These are phyloP conservation scores for Lepilemur septentrionalis DNA, from an alignment of 2,797 vertebrate genomes.

Conservation along the genomic window DNA sequence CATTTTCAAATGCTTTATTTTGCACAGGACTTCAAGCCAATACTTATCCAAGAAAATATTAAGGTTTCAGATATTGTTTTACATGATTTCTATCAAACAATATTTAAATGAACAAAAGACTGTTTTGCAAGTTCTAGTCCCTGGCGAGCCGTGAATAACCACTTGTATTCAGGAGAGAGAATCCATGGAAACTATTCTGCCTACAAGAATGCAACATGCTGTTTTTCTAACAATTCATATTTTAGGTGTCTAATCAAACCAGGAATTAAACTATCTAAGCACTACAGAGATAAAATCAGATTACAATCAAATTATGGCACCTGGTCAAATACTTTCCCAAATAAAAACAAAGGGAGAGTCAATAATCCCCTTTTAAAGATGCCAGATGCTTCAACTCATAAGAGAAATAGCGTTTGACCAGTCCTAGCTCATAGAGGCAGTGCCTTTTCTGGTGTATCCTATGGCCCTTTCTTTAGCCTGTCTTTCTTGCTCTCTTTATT, in stretches of 20 bases:
- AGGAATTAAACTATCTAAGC: constrained; percentile 63
- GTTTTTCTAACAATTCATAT: constrained; percentile 68
- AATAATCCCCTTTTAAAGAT: constrained; percentile 67
- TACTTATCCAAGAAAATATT: constrained; percentile 56
- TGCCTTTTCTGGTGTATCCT: background rate
- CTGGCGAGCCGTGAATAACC: constrained; percentile 70
- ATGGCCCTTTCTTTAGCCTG: background rate
- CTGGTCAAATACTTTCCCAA: constrained; percentile 61
- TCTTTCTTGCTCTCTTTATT: background rate
- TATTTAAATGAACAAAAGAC: constrained; percentile 79
- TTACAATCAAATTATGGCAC: constrained; percentile 62
- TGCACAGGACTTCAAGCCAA: constrained; percentile 59
- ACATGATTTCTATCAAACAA: constrained; percentile 76
- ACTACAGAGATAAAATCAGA: constrained; percentile 38
- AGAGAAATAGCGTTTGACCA: constrained; percentile 27
- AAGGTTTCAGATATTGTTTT: constrained; percentile 72
- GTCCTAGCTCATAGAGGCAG: background rate
- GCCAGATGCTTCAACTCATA: constrained; percentile 11
- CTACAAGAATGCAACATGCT: constrained; percentile 63
- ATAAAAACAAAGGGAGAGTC: constrained; percentile 11
- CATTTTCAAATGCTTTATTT: constrained; percentile 72
- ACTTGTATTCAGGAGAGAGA: constrained; percentile 67
- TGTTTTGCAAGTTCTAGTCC: constrained; percentile 76
- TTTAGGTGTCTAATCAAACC: constrained; percentile 55
- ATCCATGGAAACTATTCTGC: constrained; percentile 68